These are phyloP conservation scores for Florisuga fusca DNA, from an alignment of 2,797 vertebrate species.

Conservation along the genomic window DNA sequence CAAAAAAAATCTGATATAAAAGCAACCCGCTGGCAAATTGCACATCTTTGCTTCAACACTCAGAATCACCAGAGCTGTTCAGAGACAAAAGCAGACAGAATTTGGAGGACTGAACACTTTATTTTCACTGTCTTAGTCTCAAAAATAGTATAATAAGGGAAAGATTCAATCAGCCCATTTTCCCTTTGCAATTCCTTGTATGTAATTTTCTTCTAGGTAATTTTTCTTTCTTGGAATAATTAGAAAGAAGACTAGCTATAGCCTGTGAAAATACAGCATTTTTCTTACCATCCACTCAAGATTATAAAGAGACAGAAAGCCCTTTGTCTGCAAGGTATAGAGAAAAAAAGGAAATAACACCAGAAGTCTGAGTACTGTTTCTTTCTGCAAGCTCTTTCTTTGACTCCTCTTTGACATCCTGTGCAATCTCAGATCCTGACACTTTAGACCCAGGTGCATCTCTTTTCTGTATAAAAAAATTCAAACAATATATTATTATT, in stretches of 20 bases:
- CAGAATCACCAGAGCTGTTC: background rate
- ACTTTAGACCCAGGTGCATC: background rate
- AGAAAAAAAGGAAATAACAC: background rate
- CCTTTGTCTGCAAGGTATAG: background rate
- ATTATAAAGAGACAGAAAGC: background rate
- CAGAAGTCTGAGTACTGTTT: background rate
- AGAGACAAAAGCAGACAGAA: background rate
- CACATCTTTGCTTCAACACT: background rate
- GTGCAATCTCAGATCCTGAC: background rate
- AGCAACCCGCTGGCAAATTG: background rate
- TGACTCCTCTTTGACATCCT: background rate
- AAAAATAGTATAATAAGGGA: background rate
- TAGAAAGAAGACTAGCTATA: background rate
- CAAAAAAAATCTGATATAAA: background rate
- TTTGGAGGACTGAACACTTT: background rate
- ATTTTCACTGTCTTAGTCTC: background rate
- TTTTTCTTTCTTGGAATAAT: slow-evolving; percentile 14
- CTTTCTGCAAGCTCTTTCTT: background rate
- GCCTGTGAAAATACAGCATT: background rate
- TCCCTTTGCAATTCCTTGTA: background rate
- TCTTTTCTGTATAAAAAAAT: background rate
- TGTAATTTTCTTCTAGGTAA: background rate
- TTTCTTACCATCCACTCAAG: slow-evolving; percentile 1
- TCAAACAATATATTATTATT: background rate
- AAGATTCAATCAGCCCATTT: background rate